Conservation (phyloP, 2,113 vertebrate species). For the Phalacrocorax carbo region DNA sequence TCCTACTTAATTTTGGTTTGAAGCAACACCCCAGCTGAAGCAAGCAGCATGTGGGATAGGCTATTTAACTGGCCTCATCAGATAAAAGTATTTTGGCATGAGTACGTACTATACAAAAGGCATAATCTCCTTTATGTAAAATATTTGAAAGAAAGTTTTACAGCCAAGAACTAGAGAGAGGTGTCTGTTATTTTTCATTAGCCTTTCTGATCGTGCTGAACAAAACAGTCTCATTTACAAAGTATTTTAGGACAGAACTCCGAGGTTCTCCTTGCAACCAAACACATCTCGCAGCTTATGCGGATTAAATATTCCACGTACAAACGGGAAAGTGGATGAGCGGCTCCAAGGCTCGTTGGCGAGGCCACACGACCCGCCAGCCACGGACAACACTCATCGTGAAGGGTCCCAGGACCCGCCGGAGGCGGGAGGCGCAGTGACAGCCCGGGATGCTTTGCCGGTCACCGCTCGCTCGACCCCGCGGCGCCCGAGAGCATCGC, state of each 20-base stretch:
- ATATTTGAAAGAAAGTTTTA: background rate
- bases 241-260: background rate
- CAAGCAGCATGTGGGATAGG: background rate
- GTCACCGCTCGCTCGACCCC: rapidly evolving
- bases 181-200: rapidly evolving
- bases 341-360: background rate
- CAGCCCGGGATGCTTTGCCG: rapidly evolving
- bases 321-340: rapidly evolving
- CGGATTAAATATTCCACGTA: background rate
- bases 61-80: background rate
- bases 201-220: rapidly evolving
- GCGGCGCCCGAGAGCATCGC: rapidly evolving
- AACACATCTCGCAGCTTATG: background rate
- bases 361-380: rapidly evolving
- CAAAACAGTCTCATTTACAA: background rate
- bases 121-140: background rate
- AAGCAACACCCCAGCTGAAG: background rate
- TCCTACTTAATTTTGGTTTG: background rate
- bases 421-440: rapidly evolving
- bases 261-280: background rate
- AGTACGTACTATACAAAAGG: background rate
- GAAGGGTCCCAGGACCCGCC: background rate
- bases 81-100: background rate
- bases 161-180: background rate
- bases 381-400: rapidly evolving